These are phyloP conservation scores for Eulithis testata DNA, from an alignment of 2,888 invertebrate species.

Conservation along the genomic window DNA sequence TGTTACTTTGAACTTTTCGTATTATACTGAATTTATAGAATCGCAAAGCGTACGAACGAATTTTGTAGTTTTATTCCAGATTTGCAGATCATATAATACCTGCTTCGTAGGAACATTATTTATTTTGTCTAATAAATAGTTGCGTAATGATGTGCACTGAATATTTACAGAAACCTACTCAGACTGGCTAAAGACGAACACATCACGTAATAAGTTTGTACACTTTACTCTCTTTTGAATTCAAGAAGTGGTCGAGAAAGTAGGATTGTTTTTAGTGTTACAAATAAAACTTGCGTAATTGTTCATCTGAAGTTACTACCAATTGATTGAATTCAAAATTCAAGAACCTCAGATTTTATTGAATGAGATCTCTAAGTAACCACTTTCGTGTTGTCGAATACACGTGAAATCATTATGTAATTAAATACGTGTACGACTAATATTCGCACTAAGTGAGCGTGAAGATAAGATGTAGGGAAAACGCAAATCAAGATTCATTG, in stretches of 20 bases:
- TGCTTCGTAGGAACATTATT: no score
- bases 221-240: constrained; percentile 51
- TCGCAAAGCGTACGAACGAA: no score
- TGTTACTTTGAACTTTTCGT: no score
- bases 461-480: constrained; percentile 14
- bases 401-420: no score
- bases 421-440: neutral
- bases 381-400: no score
- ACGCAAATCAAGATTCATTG: constrained; percentile 21
- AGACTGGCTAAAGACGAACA: constrained; percentile 35
- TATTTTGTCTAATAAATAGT: no score
- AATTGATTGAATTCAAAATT: neutral
- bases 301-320: neutral
- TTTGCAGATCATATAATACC: no score
- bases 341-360: no score
- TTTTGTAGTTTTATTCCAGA: no score
- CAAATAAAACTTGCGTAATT: constrained; percentile 29
- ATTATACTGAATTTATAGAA: no score
- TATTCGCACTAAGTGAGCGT: constrained; percentile 3
- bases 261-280: constrained; percentile 35
- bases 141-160: constrained; percentile 13
- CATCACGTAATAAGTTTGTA: constrained; percentile 54
- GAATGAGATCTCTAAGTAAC: no score
- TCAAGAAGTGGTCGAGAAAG: constrained; percentile 68
- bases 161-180: neutral